Evolutionary conservation across 2,797 vertebrate species (phyloP).

Genomic region (Cichlasoma orientale): DNA sequence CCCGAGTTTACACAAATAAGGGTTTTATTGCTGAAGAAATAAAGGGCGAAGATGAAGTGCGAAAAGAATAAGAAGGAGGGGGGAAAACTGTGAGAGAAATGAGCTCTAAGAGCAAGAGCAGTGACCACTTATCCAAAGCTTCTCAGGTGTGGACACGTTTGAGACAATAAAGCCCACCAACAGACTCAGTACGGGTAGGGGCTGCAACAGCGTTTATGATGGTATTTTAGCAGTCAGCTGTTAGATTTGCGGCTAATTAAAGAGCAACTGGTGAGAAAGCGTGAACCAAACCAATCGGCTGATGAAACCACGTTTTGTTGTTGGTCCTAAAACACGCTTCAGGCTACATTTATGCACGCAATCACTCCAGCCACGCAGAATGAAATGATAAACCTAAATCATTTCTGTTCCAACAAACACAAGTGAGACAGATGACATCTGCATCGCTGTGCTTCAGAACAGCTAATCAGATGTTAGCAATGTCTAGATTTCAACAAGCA

Average conservation of each 20-base stretch:
- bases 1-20: not conserved
- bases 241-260: conserved; percentile 15
- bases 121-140: not conserved
- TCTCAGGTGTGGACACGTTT: not conserved
- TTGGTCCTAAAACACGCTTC: not conserved
- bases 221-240: not conserved
- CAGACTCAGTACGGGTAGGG: not conserved
- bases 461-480: not conserved
- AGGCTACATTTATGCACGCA: not conserved
- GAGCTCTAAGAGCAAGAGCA: not conserved
- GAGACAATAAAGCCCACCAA: not conserved
- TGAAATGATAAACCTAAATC: not conserved
- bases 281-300: conserved; percentile 20
- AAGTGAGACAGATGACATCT: not conserved
- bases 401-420: not conserved
- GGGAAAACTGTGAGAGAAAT: not conserved
- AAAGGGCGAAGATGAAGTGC: not conserved
- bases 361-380: no score
- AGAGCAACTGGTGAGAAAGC: conserved; percentile 4
- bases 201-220: not conserved
- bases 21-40: not conserved
- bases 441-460: not conserved
- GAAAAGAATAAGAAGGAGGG: not conserved
- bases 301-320: not conserved
- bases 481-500: not conserved